Conservation (phyloP, 2,888 invertebrate genomes). For the Acanthacorydalis orientalis region DNA sequence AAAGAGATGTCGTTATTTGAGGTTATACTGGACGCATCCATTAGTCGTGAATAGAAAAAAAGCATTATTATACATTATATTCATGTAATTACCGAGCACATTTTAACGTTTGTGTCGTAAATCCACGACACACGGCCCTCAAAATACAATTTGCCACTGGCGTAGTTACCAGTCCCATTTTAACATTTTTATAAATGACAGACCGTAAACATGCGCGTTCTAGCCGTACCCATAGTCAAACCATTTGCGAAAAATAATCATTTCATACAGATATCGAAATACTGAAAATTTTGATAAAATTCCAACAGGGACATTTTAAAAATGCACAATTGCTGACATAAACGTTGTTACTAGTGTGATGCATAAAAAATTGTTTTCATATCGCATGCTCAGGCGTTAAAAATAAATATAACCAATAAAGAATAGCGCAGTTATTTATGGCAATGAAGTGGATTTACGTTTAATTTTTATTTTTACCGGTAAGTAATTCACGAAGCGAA, state of each 20-base stretch:
- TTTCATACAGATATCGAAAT: background rate
- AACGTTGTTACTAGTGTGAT: no score
- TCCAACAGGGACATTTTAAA: background rate
- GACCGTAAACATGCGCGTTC: slow-evolving; percentile 1
- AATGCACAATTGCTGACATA: no score
- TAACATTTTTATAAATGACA: slow-evolving; percentile 4
- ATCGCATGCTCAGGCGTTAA: no score
- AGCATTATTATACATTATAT: background rate
- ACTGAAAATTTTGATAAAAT: background rate
- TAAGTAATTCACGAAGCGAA: no score
- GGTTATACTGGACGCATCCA: background rate
- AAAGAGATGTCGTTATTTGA: background rate
- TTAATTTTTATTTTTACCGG: no score
- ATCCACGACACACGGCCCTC: background rate
- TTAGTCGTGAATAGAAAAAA: background rate
- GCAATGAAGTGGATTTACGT: no score
- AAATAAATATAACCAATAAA: no score
- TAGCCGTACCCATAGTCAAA: background rate
- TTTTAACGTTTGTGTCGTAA: background rate
- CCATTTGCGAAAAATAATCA: background rate
- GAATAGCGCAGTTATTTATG: no score
- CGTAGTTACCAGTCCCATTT: slow-evolving; percentile 6
- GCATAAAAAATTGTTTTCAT: no score
- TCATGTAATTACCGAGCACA: slow-evolving; percentile 1
- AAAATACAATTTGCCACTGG: slow-evolving; percentile 1